Evolutionary conservation across 2,797 vertebrate genomes (phyloP), one percentile per base, ranked within the genome.

Genomic region (Myotis daubentonii): DNA sequence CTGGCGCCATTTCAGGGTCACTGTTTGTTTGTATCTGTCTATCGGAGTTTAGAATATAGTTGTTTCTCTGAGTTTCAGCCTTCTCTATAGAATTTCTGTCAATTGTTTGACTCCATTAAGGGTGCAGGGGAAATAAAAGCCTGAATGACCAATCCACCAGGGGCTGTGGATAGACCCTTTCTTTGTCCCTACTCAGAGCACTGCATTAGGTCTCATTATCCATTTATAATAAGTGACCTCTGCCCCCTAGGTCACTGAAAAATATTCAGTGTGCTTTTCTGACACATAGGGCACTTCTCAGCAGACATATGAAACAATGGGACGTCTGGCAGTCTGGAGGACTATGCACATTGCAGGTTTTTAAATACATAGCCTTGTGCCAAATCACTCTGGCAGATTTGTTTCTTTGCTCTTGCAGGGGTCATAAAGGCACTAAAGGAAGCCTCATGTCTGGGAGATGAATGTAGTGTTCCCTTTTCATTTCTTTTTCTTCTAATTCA

Each of bases 171-270:
- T 98, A 98, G 98, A 98, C 97, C 98, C 98, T 98, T 97, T 98
- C 98, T 98, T 99, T 98, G 98, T 98, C 98, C 99, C 98, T 98
- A 98, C 98, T 98, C 98, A 96, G 99, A 98, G 98, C 97, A 98
- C 97, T 98, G 98, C 98, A 99, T 98, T 99, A 98, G 98, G 98
- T 98, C 98, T 99, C 97, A 98, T 99, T 99, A 99, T 99, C 99
- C 99, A 98, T 98, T 98, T 98, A 98, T 98, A 98, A 98, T 98
- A 98, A 98, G 98, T 98, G 98, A 99, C 97, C 98, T 98, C 98
- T 98, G 98, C 97, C 98, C 98, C 95, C 97, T 97, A 97, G 98
- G 98, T 99, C 99, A 98, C 96, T 98, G 98, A 98, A 99, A 98
- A 99, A 98, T 99, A 98, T 98, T 98, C 97, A 98, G 96, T 98